Evolutionary conservation across 2,888 invertebrate species (phyloP).

Genomic region (Agonopterix arenella): DNA sequence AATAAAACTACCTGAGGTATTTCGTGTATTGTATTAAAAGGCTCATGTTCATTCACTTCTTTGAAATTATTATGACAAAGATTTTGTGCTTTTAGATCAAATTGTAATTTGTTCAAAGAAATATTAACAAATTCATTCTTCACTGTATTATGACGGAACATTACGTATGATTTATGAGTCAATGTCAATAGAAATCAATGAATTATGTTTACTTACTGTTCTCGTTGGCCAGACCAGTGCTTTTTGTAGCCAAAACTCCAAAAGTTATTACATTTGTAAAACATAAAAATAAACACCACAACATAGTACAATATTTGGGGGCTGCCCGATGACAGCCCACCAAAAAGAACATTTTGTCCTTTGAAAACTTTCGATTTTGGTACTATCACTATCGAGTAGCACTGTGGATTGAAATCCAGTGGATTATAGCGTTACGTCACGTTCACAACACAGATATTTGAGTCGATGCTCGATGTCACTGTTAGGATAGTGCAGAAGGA

Average conservation of each 20-base stretch:
- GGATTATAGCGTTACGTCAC: conserved; percentile 37
- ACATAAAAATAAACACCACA: conserved; percentile 71
- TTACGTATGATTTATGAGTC: conserved; percentile 9
- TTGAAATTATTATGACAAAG: too few species aligned
- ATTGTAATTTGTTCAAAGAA: not conserved
- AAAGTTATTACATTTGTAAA: conserved; percentile 58
- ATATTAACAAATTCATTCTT: too few species aligned
- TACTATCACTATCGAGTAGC: conserved; percentile 51
- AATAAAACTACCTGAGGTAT: too few species aligned
- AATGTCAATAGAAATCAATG: too few species aligned
- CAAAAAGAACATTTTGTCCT: conserved; percentile 66
- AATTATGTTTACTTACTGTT: too few species aligned
- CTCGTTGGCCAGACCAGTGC: conserved; percentile 29
- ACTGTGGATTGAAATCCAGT: conserved; percentile 38
- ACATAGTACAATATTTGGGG: conserved; percentile 73
- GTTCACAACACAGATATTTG: conserved; percentile 36
- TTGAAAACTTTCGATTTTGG: conserved; percentile 64
- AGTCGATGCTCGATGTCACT: conserved; percentile 43
- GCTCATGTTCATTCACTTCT: too few species aligned
- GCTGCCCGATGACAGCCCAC: conserved; percentile 74
- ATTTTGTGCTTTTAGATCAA: too few species aligned
- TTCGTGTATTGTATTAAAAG: too few species aligned
- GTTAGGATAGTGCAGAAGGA: conserved; percentile 40
- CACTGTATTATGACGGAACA: not conserved
- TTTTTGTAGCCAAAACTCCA: conserved; percentile 54